phyloP scores from a whole-genome alignment of 2,113 vertebrate genomes.

The Fulica atra region DNA sequence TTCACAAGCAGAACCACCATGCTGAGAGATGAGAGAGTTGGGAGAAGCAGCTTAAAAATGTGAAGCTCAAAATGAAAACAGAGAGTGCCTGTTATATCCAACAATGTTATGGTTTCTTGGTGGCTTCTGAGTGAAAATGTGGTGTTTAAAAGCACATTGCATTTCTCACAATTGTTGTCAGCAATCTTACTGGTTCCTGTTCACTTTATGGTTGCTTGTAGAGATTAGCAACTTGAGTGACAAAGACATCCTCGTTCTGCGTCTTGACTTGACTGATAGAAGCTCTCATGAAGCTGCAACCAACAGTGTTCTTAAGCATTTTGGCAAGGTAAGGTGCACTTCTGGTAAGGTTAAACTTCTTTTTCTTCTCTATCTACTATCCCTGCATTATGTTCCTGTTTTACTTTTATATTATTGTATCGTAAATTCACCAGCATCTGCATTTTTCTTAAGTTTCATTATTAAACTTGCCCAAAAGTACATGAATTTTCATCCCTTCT shows the following conservation, averaged over 20 bases:
- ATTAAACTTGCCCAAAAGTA: neutral
- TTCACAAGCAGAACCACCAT: neutral
- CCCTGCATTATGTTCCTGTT: neutral
- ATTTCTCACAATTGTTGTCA: neutral
- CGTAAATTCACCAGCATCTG: neutral
- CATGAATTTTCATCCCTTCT: neutral
- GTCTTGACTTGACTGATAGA: constrained; percentile 87
- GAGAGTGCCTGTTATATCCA: neutral
- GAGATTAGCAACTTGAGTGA: constrained; percentile 82
- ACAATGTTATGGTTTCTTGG: neutral
- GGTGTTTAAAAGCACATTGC: neutral
- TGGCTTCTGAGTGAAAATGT: neutral
- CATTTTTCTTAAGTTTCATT: neutral
- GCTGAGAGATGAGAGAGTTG: neutral
- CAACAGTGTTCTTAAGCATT: constrained; percentile 82
- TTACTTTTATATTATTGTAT: neutral
- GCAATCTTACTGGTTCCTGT: neutral
- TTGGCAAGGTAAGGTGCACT: constrained; percentile 83
- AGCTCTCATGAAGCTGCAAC: constrained; percentile 84
- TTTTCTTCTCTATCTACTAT: neutral
- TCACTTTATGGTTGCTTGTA: constrained; percentile 51
- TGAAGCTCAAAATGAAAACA: neutral
- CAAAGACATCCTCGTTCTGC: constrained; percentile 88
- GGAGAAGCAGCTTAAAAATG: neutral
- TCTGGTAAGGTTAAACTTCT: neutral